phyloP scores from a whole-genome alignment of 2,888 invertebrate species.

The Acronicta leporina region DNA sequence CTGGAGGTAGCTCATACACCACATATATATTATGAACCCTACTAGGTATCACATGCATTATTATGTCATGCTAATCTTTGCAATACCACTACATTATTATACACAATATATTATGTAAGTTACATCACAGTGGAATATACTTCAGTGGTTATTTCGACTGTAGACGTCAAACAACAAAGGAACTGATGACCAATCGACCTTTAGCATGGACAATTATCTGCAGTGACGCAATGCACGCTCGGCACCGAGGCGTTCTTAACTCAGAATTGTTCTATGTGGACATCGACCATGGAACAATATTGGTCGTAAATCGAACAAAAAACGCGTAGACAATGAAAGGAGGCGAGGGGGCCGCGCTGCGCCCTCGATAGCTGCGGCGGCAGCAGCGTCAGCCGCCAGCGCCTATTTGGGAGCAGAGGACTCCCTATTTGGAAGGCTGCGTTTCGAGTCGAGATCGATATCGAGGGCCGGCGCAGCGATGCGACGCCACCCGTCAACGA shows the following conservation, averaged over 20 bases:
- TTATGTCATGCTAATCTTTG: conserved; percentile 55
- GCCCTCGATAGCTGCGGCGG: conserved; percentile 76
- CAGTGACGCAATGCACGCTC: conserved; percentile 50
- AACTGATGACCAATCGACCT: conserved; percentile 59
- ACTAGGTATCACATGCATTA: conserved; percentile 48
- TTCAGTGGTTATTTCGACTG: conserved; percentile 53
- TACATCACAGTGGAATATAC: conserved; percentile 30
- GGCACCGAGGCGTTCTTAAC: conserved; percentile 33
- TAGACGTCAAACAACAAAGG: conserved; percentile 53
- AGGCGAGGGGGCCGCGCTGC: conserved; percentile 70
- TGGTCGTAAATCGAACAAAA: conserved; percentile 68
- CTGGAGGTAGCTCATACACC: conserved; percentile 60
- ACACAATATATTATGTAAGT: conserved; percentile 19
- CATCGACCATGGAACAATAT: conserved; percentile 63
- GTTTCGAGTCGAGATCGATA: conserved; percentile 83
- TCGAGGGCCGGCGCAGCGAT: conserved; percentile 65
- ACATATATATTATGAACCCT: too few species aligned
- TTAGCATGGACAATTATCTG: conserved; percentile 58
- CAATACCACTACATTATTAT: conserved; percentile 22
- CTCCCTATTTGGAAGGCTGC: conserved; percentile 88
- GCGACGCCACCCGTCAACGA: conserved; percentile 71
- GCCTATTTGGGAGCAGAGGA: conserved; percentile 83
- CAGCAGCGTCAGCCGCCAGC: conserved; percentile 68
- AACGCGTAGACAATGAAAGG: conserved; percentile 83
- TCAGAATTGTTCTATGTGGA: conserved; percentile 28